phyloP scores from a whole-genome alignment of 1,140 invertebrate genomes.

The Cepaea nemoralis region DNA sequence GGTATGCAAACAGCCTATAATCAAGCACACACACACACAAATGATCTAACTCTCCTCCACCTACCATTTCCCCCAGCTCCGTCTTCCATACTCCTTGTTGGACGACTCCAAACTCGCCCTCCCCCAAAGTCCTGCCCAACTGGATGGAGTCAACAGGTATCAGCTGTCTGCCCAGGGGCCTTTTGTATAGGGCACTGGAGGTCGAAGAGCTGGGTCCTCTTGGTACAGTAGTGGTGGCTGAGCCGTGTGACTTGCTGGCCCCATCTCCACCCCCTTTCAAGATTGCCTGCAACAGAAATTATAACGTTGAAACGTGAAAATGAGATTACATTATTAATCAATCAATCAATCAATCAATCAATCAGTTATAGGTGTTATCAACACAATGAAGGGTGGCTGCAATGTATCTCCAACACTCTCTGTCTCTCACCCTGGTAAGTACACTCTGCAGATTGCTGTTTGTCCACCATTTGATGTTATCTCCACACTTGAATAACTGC shows the following conservation, averaged over 20 bases:
- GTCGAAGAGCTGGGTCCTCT: conserved; percentile 56
- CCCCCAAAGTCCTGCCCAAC: conserved; percentile 93
- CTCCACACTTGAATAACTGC: no score
- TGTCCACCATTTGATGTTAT: no score
- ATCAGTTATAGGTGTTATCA: no score
- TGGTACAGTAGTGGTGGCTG: conserved; percentile 59
- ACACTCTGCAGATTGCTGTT: no score
- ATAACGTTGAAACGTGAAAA: no score
- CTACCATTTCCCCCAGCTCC: conserved; percentile 85
- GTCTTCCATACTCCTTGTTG: conserved; percentile 98
- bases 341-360: no score
- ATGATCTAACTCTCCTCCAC: background rate
- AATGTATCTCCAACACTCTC: no score
- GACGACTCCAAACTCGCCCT: conserved; percentile 96
- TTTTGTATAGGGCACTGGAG: conserved; percentile 38
- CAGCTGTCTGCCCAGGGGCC: conserved; percentile 86
- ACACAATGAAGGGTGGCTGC: no score
- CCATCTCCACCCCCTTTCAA: conserved; percentile 52
- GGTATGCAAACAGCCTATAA: background rate
- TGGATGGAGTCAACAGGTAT: conserved; percentile 94
- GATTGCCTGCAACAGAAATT: conserved; percentile 53
- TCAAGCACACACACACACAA: no score
- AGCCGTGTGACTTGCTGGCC: conserved; percentile 51
- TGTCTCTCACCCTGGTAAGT: no score
- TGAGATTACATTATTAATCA: no score